Conservation (phyloP, 2,888 invertebrate species). For the Ceramica pisi region DNA sequence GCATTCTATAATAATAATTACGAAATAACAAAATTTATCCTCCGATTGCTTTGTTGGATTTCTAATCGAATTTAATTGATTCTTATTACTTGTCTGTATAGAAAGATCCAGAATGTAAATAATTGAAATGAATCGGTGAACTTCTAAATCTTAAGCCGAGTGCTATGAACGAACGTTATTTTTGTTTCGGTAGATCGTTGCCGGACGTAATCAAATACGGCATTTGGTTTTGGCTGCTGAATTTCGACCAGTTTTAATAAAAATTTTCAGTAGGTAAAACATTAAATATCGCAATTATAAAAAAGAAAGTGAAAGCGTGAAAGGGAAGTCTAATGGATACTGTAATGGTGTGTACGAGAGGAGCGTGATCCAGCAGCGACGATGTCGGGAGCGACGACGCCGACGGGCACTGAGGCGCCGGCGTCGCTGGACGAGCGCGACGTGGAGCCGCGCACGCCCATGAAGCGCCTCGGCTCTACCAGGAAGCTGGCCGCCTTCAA, state of each 20-base stretch:
- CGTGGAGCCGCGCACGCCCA: constrained; percentile 94
- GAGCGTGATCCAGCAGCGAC: constrained; percentile 42
- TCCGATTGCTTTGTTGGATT: background rate
- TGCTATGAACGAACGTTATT: constrained; percentile 66
- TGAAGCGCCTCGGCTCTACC: constrained; percentile 95
- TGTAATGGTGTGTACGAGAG: constrained; percentile 49
- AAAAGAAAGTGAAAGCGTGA: constrained; percentile 9
- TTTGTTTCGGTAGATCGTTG: constrained; percentile 61
- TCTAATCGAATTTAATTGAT: background rate
- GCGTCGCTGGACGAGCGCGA: constrained; percentile 95
- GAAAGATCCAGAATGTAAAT: constrained; percentile 15
- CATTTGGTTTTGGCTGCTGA: constrained; percentile 35
- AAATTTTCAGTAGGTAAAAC: background rate
- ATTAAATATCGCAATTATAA: background rate
- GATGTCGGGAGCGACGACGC: constrained; percentile 91
- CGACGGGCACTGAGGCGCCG: constrained; percentile 93
- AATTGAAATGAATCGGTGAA: constrained; percentile 32
- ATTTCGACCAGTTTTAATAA: constrained; percentile 7
- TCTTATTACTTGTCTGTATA: background rate
- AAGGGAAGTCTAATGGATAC: constrained; percentile 3
- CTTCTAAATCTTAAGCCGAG: constrained; percentile 25
- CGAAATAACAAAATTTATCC: constrained; percentile 3
- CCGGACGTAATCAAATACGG: constrained; percentile 55
- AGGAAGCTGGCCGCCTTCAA: constrained; percentile 95
- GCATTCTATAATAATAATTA: background rate